Percentiles rank a stretch among this genome's conserved stretches.
phyloP scores from a whole-genome alignment of 2,888 invertebrate genomes.

The Cacoxenus indagator region DNA sequence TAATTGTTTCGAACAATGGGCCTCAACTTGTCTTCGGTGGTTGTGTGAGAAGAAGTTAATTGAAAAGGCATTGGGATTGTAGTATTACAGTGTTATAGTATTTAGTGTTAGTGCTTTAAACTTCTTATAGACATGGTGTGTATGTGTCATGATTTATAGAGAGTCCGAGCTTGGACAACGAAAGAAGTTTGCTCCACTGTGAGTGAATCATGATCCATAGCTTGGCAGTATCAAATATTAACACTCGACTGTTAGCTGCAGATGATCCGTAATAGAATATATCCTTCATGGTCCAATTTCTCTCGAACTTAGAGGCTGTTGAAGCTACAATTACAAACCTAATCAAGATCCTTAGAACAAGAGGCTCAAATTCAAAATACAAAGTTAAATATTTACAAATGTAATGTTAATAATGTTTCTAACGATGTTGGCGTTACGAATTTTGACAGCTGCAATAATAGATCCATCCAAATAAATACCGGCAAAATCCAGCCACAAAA shows the following conservation, averaged over 20 bases:
- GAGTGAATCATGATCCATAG: too few species aligned
- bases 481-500: neutral
- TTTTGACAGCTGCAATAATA: conserved; percentile 52
- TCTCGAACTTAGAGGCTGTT: too few species aligned
- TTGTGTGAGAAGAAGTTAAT: conserved; percentile 13
- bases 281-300: too few species aligned
- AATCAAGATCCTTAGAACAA: neutral
- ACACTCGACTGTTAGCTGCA: too few species aligned
- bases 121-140: too few species aligned
- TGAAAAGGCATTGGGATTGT: neutral
- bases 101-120: neutral
- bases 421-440: conserved; percentile 65
- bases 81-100: neutral
- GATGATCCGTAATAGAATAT: too few species aligned
- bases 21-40: neutral
- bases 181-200: too few species aligned
- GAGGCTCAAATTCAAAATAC: neutral
- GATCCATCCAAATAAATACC: conserved; percentile 28
- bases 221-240: too few species aligned
- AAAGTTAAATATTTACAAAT: conserved; percentile 14
- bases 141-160: too few species aligned
- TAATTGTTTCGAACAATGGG: neutral
- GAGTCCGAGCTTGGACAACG: too few species aligned
- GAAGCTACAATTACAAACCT: too few species aligned
- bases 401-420: conserved; percentile 34